Evolutionary conservation across 2,113 vertebrate species (phyloP).

Genomic region (Crotalus viridis): DNA sequence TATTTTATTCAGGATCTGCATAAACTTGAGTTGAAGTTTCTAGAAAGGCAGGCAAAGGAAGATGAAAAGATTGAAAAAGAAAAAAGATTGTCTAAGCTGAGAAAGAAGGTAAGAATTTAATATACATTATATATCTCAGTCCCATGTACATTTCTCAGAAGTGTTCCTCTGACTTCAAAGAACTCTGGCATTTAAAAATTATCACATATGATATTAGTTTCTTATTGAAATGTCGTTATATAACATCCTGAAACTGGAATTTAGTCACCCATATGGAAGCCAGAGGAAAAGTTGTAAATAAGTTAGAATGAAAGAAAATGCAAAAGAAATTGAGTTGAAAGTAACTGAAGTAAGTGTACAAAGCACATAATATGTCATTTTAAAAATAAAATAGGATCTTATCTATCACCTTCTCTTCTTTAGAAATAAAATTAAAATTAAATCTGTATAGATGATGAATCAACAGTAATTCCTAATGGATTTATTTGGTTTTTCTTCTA

Average conservation of each 20-base stretch:
- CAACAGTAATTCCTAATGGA: background rate
- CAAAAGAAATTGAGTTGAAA: background rate
- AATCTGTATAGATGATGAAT: background rate
- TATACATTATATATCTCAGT: background rate
- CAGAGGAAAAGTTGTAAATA: background rate
- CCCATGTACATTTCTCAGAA: background rate
- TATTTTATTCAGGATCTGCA: conserved; percentile 76
- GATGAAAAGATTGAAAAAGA: conserved; percentile 74
- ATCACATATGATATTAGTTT: background rate
- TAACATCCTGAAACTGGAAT: background rate
- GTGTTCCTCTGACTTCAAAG: background rate
- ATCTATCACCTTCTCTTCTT: background rate
- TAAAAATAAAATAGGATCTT: background rate
- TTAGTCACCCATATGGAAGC: background rate
- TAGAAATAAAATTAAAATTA: background rate
- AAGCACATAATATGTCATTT: background rate
- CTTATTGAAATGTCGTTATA: background rate
- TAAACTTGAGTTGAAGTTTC: conserved; percentile 76
- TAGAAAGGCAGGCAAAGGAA: conserved; percentile 76
- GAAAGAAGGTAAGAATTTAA: conserved; percentile 76
- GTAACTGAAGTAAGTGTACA: background rate
- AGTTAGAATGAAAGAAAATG: background rate
- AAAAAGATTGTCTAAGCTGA: conserved; percentile 76
- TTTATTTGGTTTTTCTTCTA: background rate
- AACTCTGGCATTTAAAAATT: background rate